Conservation (phyloP, 1,140 invertebrate species). For the Trypoxylus dichotomus region DNA sequence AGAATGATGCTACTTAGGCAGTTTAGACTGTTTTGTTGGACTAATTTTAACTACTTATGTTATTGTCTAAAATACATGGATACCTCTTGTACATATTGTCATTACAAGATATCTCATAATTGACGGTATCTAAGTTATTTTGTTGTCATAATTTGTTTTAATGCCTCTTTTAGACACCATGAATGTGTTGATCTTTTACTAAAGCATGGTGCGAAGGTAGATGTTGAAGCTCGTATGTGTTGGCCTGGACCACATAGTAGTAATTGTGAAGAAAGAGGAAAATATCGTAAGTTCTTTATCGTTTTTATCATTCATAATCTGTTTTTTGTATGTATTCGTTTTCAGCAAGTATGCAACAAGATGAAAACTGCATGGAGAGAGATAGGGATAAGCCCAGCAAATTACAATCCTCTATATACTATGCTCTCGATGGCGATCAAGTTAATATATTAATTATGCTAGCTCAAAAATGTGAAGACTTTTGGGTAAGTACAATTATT, state of each 20-base stretch:
- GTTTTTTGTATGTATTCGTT: neutral
- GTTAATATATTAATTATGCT: conserved; percentile 66
- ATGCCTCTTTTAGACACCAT: conserved; percentile 56
- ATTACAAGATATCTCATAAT: no score
- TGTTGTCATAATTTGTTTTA: no score
- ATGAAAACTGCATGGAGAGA: conserved; percentile 49
- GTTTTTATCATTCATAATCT: neutral
- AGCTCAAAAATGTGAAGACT: conserved; percentile 68
- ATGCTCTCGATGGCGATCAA: conserved; percentile 74
- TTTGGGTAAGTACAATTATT: conserved; percentile 58
- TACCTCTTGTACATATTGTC: no score
- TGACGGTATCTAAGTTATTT: no score
- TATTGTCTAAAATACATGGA: no score
- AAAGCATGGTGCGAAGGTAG: conserved; percentile 60
- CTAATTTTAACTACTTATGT: no score
- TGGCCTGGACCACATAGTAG: conserved; percentile 71
- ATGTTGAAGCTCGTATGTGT: conserved; percentile 63
- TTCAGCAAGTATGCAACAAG: conserved; percentile 45
- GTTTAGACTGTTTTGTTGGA: no score
- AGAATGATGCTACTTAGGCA: no score
- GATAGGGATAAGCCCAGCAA: conserved; percentile 58
- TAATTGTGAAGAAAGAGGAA: conserved; percentile 70
- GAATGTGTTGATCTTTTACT: conserved; percentile 61
- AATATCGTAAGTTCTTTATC: conserved; percentile 52
- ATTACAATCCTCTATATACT: conserved; percentile 71